Conservation (phyloP, 2,888 invertebrate genomes). For the Cistogaster globosa region DNA sequence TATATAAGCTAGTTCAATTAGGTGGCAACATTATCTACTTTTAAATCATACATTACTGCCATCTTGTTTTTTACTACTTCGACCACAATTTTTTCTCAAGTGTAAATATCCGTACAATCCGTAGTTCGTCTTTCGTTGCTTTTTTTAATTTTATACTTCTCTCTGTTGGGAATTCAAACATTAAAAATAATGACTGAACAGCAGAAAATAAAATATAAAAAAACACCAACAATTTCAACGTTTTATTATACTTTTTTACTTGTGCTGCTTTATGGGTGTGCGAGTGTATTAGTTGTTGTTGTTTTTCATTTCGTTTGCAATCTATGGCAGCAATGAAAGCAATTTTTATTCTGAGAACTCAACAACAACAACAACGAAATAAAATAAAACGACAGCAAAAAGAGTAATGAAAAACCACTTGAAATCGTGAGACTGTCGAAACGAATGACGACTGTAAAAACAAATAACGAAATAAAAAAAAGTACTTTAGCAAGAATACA, state of each 20-base stretch:
- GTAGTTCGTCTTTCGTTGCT: constrained; percentile 21
- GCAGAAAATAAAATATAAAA: constrained; percentile 16
- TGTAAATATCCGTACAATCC: constrained; percentile 20
- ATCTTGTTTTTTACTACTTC: neutral
- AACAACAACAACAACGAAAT: neutral
- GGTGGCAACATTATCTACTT: neutral
- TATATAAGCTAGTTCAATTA: no score
- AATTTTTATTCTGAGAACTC: constrained; percentile 68
- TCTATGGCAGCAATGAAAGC: constrained; percentile 65
- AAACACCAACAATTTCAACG: constrained; percentile 33
- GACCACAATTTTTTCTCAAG: constrained; percentile 10
- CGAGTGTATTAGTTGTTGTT: neutral
- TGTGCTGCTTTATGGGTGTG: constrained; percentile 26
- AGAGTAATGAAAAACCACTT: constrained; percentile 62
- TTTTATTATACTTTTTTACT: constrained; percentile 49
- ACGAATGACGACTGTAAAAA: constrained; percentile 34
- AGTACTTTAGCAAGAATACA: constrained; percentile 33
- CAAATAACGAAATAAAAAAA: constrained; percentile 1
- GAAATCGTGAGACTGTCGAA: constrained; percentile 61
- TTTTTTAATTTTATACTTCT: constrained; percentile 32
- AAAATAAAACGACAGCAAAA: constrained; percentile 37
- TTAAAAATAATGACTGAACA: constrained; percentile 56
- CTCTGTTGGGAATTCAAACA: constrained; percentile 58
- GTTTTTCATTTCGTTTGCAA: constrained; percentile 42
- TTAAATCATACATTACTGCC: neutral